phyloP scores from a whole-genome alignment of 1,140 invertebrate genomes.

The Pissodes strobi region DNA sequence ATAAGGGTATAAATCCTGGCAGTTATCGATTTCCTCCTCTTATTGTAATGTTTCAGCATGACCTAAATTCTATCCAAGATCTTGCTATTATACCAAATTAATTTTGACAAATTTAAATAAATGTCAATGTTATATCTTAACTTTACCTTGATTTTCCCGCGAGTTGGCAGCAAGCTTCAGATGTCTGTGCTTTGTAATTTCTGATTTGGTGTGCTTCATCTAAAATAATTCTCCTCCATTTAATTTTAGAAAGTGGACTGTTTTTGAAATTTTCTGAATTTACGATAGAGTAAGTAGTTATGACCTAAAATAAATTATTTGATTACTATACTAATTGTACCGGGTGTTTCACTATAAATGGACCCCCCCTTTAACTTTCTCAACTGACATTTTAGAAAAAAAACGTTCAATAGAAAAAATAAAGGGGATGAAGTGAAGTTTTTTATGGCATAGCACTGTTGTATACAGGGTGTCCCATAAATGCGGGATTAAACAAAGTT shows the following conservation, averaged over 20 bases:
- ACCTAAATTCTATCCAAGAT: background rate
- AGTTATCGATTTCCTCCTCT: background rate
- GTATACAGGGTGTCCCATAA: too few species aligned
- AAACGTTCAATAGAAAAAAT: too few species aligned
- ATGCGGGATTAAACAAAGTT: too few species aligned
- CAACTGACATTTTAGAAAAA: too few species aligned
- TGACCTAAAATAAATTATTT: constrained; percentile 61
- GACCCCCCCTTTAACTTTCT: too few species aligned
- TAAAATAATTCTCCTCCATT: constrained; percentile 85
- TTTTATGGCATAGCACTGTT: too few species aligned
- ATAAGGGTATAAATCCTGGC: background rate
- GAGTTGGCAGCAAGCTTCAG: constrained; percentile 71
- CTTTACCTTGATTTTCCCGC: constrained; percentile 55
- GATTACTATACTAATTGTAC: too few species aligned
- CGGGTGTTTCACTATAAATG: too few species aligned
- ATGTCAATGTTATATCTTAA: background rate
- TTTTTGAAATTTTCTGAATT: constrained; percentile 60
- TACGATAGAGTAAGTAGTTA: constrained; percentile 79
- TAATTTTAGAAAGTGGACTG: constrained; percentile 65
- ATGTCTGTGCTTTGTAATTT: constrained; percentile 80
- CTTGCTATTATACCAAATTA: background rate
- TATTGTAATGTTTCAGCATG: too few species aligned
- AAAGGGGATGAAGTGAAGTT: too few species aligned
- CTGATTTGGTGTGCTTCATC: constrained; percentile 93
- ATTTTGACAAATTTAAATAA: background rate